Evolutionary conservation across 2,888 invertebrate species (phyloP).

Genomic region (Fragum sueziense): DNA sequence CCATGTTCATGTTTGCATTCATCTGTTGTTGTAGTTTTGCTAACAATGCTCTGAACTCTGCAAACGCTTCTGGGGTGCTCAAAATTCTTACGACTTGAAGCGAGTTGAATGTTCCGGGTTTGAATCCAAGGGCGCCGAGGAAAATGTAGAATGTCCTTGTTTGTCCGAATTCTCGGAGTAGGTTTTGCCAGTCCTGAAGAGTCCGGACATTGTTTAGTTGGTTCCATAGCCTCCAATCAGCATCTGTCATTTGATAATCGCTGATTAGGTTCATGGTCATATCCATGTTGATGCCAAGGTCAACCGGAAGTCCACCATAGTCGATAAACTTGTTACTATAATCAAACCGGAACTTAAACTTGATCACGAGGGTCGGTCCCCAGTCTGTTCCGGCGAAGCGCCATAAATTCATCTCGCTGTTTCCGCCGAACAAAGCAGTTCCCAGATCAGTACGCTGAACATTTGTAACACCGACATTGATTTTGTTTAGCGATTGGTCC

Average conservation of each 20-base stretch:
- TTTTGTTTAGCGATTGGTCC: constrained; percentile 64
- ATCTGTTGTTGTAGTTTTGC: constrained; percentile 45
- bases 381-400: constrained; percentile 64
- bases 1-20: constrained; percentile 25
- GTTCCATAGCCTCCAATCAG: constrained; percentile 58
- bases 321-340: constrained; percentile 55
- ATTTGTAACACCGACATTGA: constrained; percentile 59
- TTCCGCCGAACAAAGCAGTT: constrained; percentile 69
- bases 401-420: constrained; percentile 67
- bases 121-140: constrained; percentile 63
- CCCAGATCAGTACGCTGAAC: constrained; percentile 65
- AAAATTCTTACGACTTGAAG: constrained; percentile 63
- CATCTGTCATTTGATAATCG: constrained; percentile 55
- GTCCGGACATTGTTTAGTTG: constrained; percentile 42
- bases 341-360: constrained; percentile 54
- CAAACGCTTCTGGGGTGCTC: constrained; percentile 61
- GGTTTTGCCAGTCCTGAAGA: constrained; percentile 47
- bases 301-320: constrained; percentile 58
- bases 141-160: constrained; percentile 64
- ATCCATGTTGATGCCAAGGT: constrained; percentile 49
- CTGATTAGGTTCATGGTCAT: constrained; percentile 50
- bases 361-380: constrained; percentile 61
- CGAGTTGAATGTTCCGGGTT: constrained; percentile 62
- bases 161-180: constrained; percentile 61
- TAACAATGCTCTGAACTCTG: constrained; percentile 50